phyloP scores from a whole-genome alignment of 2,888 invertebrate species.

The Lasioglossum morio region DNA sequence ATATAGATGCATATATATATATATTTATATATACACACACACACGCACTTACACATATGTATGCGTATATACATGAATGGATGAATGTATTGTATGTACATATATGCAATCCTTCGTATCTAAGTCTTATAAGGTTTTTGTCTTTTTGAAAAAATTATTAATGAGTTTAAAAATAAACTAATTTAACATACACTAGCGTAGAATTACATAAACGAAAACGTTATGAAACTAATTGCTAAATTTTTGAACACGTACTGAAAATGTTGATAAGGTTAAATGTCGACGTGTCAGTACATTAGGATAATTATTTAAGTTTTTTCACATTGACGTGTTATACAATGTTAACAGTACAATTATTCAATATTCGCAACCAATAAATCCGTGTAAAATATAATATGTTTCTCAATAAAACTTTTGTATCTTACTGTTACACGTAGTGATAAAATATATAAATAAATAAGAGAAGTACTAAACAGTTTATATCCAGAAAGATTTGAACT shows the following conservation, averaged over 20 bases:
- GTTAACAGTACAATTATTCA: not conserved
- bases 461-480: not conserved
- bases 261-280: conserved; percentile 45
- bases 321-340: conserved; percentile 7
- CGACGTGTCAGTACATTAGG: conserved; percentile 58
- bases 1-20: not conserved
- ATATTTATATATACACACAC: not conserved
- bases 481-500: not conserved
- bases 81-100: conserved; percentile 8
- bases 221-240: conserved; percentile 16
- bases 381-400: not conserved
- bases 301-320: conserved; percentile 35
- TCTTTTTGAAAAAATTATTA: conserved; percentile 26
- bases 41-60: not conserved
- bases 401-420: conserved; percentile 6
- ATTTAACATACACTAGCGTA: conserved; percentile 23
- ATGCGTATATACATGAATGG: not conserved
- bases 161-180: conserved; percentile 19
- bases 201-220: conserved; percentile 10
- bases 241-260: conserved; percentile 28
- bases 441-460: conserved; percentile 14
- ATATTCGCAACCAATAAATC: not conserved
- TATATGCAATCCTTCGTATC: conserved; percentile 16
- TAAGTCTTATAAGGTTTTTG: conserved; percentile 23
- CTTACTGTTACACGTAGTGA: not conserved